Evolutionary conservation across 2,888 invertebrate species (phyloP).

Genomic region (Neelides folsomi): DNA sequence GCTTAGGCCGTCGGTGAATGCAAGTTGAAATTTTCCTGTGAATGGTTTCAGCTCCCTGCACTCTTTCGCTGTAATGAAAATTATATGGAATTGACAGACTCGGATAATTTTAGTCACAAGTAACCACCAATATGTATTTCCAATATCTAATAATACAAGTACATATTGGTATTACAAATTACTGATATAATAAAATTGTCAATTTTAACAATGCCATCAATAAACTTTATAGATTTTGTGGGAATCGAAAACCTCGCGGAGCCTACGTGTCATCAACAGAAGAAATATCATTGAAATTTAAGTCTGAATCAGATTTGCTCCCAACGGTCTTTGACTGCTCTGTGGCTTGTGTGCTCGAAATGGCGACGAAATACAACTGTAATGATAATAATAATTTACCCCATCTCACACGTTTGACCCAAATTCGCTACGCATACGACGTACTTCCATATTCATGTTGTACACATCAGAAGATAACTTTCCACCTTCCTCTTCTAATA

Average conservation of each 20-base stretch:
- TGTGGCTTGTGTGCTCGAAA: constrained; percentile 18
- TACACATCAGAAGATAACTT: no score
- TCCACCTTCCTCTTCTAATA: no score
- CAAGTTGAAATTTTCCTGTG: constrained; percentile 24
- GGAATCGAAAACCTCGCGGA: constrained; percentile 21
- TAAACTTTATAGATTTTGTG: constrained; percentile 21
- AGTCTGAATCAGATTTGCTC: constrained; percentile 15
- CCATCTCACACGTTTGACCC: no score
- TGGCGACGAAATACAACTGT: neutral
- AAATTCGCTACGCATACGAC: no score
- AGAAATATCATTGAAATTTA: constrained; percentile 20
- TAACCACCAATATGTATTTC: constrained; percentile 18
- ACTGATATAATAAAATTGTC: no score
- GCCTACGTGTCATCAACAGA: constrained; percentile 15
- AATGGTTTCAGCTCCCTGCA: constrained; percentile 29
- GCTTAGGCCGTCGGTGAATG: constrained; percentile 20
- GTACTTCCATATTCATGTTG: no score
- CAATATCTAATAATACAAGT: no score
- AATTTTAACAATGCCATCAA: neutral
- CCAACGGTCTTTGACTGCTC: constrained; percentile 29
- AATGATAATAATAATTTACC: no score
- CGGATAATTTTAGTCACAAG: constrained; percentile 13
- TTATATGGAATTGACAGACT: constrained; percentile 20
- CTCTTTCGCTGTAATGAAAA: constrained; percentile 29
- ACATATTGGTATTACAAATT: no score